Conservation (phyloP, 2,888 invertebrate genomes). For the Agriopis marginaria region DNA sequence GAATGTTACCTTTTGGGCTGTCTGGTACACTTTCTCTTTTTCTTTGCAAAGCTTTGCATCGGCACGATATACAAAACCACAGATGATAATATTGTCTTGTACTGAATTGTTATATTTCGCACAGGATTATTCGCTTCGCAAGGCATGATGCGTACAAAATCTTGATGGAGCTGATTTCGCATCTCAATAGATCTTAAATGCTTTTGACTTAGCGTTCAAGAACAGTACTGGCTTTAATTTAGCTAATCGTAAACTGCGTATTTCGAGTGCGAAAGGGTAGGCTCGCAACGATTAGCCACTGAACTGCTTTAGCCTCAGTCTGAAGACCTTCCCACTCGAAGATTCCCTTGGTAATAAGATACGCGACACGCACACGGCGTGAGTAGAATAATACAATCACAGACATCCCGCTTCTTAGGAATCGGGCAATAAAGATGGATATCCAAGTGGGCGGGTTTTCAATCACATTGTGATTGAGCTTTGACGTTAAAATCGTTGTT, state of each 20-base stretch:
- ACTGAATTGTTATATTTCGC: not conserved
- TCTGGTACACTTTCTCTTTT: not conserved
- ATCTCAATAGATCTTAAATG: slow-evolving; percentile 5
- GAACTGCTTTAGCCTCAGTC: not conserved
- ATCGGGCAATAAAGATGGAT: not conserved
- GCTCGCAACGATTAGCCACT: slow-evolving; percentile 2
- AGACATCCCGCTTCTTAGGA: not conserved
- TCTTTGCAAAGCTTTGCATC: slow-evolving; percentile 16
- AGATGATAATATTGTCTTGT: not conserved
- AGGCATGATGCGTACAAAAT: slow-evolving; percentile 51
- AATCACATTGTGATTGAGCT: not conserved
- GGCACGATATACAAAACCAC: slow-evolving; percentile 14
- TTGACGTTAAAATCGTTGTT: not conserved
- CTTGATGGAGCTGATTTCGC: slow-evolving; percentile 32
- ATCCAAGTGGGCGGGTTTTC: not conserved
- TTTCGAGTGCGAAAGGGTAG: slow-evolving; percentile 43
- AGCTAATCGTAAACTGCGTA: slow-evolving; percentile 43
- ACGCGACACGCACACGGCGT: not conserved
- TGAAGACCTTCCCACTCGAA: not conserved
- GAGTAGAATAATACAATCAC: not conserved
- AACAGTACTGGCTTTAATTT: slow-evolving; percentile 48
- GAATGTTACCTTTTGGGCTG: slow-evolving; percentile 24
- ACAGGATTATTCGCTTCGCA: slow-evolving; percentile 51
- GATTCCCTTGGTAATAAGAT: not conserved
- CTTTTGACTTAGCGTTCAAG: slow-evolving; percentile 37